Percentiles rank a stretch among this genome's conserved stretches.
Evolutionary conservation across 2,113 vertebrate genomes (phyloP).

Genomic region (Theristicus caerulescens): DNA sequence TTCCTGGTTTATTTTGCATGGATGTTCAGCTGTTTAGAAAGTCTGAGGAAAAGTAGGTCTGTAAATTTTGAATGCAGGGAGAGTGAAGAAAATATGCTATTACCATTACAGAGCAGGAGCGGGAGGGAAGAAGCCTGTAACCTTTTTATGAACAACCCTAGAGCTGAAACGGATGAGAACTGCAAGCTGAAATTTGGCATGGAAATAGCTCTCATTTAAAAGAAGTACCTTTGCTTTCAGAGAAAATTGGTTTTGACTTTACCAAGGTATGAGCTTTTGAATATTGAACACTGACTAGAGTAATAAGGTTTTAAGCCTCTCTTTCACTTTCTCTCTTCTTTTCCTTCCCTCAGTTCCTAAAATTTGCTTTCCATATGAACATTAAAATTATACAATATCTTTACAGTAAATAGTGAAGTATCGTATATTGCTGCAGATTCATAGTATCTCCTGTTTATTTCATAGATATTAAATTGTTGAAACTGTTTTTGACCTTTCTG

Average conservation of each 20-base stretch:
- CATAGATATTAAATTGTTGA: background rate
- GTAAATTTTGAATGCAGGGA: background rate
- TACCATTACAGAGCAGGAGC: background rate
- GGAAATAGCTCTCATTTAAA: constrained; percentile 30
- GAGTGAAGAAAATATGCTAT: background rate
- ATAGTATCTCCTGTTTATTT: background rate
- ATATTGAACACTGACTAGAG: background rate
- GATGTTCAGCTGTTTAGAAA: background rate
- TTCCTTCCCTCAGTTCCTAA: background rate
- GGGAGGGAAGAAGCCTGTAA: background rate
- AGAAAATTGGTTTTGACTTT: constrained; percentile 16
- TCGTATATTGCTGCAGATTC: background rate
- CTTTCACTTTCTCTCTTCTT: background rate
- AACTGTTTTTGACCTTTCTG: background rate
- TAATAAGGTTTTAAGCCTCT: background rate
- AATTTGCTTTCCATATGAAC: background rate
- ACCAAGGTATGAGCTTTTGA: background rate
- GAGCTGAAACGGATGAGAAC: background rate
- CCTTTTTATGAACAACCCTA: background rate
- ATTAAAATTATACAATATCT: background rate
- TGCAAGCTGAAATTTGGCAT: background rate
- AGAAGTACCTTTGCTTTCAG: background rate
- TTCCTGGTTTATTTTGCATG: background rate
- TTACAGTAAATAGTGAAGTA: background rate
- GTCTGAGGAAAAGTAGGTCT: background rate